A percentile compares a stretch with the other conserved stretches of the same genome.
Conservation (phyloP, 2,113 vertebrate species). For the Lampris incognitus region DNA sequence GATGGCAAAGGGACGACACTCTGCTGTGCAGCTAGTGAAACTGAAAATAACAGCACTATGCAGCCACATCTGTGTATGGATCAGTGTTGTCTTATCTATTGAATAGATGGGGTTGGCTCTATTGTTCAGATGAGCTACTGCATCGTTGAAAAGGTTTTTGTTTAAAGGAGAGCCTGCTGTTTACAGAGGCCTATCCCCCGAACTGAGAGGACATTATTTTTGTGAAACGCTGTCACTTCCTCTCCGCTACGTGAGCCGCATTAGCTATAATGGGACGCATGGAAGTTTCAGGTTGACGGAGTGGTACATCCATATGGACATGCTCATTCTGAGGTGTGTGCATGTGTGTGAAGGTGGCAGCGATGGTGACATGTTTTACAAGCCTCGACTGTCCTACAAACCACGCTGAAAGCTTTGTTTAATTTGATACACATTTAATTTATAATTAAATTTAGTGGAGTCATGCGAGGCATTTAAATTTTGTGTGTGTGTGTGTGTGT, state of each 20-base stretch:
- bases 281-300: slow-evolving; percentile 49
- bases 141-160: slow-evolving; percentile 14
- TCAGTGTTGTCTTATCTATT: background rate
- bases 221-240: background rate
- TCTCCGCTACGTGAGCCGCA: too few species aligned
- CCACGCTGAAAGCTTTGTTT: background rate
- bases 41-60: slow-evolving; percentile 28
- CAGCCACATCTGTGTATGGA: slow-evolving; percentile 21
- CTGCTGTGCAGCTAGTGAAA: slow-evolving; percentile 33
- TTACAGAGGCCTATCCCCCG: too few species aligned
- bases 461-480: slow-evolving; percentile 40
- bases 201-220: background rate
- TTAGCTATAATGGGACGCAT: slow-evolving; percentile 61
- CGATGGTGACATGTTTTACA: background rate
- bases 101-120: background rate
- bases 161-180: background rate
- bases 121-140: slow-evolving; percentile 14
- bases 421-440: slow-evolving; percentile 39
- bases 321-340: slow-evolving; percentile 45
- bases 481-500: background rate
- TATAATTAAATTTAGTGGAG: slow-evolving; percentile 62
- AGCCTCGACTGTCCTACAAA: background rate
- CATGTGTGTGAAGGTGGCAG: slow-evolving; percentile 1
- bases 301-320: slow-evolving; percentile 32
- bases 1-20: slow-evolving; percentile 1